phyloP scores from a whole-genome alignment of 2,113 vertebrate genomes.

The Urocitellus parryii region DNA sequence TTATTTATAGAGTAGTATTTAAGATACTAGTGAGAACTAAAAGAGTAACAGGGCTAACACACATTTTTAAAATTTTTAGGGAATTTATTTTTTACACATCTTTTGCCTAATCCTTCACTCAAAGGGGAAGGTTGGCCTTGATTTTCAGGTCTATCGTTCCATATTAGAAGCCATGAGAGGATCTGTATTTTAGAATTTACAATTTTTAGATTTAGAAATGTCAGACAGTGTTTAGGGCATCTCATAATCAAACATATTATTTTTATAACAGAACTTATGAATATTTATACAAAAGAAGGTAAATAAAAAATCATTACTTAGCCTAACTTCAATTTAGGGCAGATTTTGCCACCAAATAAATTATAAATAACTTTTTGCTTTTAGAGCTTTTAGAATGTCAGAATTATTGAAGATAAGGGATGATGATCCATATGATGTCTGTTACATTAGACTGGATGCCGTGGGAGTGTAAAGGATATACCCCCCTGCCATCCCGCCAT shows the following conservation, averaged over 20 bases:
- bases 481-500: too few relatives aligned
- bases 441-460: background rate
- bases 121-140: background rate
- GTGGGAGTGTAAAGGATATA: background rate
- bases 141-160: background rate
- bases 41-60: background rate
- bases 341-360: conserved; percentile 7
- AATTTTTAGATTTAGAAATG: conserved; percentile 48
- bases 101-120: background rate
- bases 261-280: conserved; percentile 26
- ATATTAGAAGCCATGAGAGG: background rate
- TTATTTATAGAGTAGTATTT: background rate
- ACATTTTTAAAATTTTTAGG: too few relatives aligned
- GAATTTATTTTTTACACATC: too few relatives aligned
- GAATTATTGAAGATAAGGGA: background rate
- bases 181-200: conserved; percentile 30
- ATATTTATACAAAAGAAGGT: conserved; percentile 12
- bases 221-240: background rate
- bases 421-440: background rate
- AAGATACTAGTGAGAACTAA: background rate
- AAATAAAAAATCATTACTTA: conserved; percentile 35
- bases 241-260: background rate
- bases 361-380: conserved; percentile 23
- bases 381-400: conserved; percentile 47
- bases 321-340: background rate